Evolutionary conservation across 2,888 invertebrate species (phyloP), one percentile per base, ranked within the genome.

Genomic region (Protonemura montana): DNA sequence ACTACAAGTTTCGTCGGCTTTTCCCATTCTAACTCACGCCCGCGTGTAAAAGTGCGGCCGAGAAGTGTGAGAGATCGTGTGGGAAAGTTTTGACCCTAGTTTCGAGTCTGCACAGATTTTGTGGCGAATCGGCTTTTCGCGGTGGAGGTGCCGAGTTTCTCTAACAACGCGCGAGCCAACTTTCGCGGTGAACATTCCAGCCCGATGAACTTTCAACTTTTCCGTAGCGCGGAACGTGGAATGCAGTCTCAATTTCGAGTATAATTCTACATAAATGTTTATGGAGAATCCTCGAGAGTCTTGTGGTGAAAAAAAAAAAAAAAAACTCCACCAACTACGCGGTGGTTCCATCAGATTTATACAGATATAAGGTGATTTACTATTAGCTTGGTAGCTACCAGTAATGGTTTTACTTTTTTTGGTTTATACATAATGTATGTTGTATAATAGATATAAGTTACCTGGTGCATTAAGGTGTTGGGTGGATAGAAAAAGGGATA

Each of bases 231-330:
- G 59, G 59, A 21, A 59, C 59, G 59, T 59, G 59, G 59, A 59
- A 59, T 59, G 59, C 59, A 59, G 59, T 21, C 13, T 21, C 59
- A 59, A 59, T 59, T 59, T 59, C 59, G 13, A 59, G 59, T 59
- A 59, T 59, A 59, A 59, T 59, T 59, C 59, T 59, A 59, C 59
- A 59, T 59, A 59, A 59, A 59, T 59, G 59, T 59, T 59, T 59
- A 21, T 21, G 16, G 59, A 59, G 59, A 59, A 59, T 59, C 59
- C 59, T 59, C 59, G 59, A 3, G 59, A 59, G 59, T 59, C 59
- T 59, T 59, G 59, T 21, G 59, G 7, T 10, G 59, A 10, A 21
- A 59, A 21, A 21, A 59, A 21, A 21, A 3, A 3, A 59, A 41
- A 41, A 13, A 41, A 41, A 41, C 41, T 59, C 7, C 59, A 59